Percentiles rank a stretch among this genome's conserved stretches.
Conservation (phyloP, 1,140 invertebrate species). For the Pemphigus obesinymphae region DNA sequence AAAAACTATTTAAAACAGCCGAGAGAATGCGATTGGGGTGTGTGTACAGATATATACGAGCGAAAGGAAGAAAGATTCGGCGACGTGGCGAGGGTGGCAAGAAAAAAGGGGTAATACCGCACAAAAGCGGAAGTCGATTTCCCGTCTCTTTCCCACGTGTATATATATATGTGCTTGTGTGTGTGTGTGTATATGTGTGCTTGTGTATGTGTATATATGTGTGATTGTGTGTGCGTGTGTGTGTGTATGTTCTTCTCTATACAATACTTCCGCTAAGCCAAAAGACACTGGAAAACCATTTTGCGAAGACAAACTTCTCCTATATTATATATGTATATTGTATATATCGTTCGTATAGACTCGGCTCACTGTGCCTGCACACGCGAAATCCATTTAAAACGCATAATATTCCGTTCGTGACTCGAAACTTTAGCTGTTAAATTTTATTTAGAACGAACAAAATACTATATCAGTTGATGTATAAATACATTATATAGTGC, state of each 20-base stretch:
- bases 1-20: slow-evolving; percentile 41
- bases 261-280: slow-evolving; percentile 17
- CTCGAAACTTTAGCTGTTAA: slow-evolving; percentile 18
- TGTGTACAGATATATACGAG: too few relatives aligned
- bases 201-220: too few relatives aligned
- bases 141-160: background rate
- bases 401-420: slow-evolving; percentile 3
- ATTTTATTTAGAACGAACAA: background rate
- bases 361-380: too few relatives aligned
- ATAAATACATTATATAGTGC: too few relatives aligned
- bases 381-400: slow-evolving; percentile 27
- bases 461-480: too few relatives aligned
- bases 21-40: slow-evolving; percentile 37
- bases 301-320: slow-evolving; percentile 13
- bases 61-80: slow-evolving; percentile 19
- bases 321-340: too few relatives aligned
- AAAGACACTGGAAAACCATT: slow-evolving; percentile 36
- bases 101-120: slow-evolving; percentile 30
- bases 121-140: slow-evolving; percentile 29
- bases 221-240: background rate
- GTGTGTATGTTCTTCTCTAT: background rate
- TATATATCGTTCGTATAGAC: background rate
- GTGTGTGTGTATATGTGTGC: background rate
- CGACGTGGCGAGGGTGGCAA: background rate
- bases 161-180: background rate